These are phyloP conservation scores for Lingula anatina DNA, from an alignment of 2,888 invertebrate species.

Conservation along the genomic window DNA sequence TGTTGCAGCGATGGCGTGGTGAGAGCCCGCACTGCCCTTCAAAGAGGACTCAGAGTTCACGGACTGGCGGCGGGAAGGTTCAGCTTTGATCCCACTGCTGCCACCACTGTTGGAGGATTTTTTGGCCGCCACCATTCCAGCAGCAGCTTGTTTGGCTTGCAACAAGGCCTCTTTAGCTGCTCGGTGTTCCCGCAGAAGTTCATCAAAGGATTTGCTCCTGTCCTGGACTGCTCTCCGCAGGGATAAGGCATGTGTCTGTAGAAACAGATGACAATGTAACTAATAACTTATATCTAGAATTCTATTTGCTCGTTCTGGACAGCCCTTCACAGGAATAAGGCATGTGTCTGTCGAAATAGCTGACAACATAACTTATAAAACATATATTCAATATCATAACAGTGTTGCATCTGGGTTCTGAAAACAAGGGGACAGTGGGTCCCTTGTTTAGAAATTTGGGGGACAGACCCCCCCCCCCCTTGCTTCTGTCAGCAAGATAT, in stretches of 20 bases:
- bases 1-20: neutral
- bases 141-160: constrained; percentile 31
- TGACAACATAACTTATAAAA: neutral
- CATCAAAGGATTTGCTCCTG: constrained; percentile 70
- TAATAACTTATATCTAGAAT: constrained; percentile 2
- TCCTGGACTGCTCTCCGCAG: constrained; percentile 67
- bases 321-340: neutral
- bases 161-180: constrained; percentile 60
- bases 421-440: neutral
- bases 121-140: constrained; percentile 14
- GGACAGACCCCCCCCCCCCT: too few species aligned
- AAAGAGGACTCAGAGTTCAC: neutral
- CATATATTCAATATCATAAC: neutral
- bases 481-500: too few species aligned
- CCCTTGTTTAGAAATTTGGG: neutral
- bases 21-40: neutral
- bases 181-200: constrained; percentile 68
- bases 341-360: neutral
- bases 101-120: constrained; percentile 1
- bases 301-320: neutral
- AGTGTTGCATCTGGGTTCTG: neutral
- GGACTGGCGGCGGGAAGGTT: neutral
- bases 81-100: neutral
- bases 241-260: constrained; percentile 61
- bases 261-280: neutral